Evolutionary conservation across 2,797 vertebrate genomes (phyloP), one percentile per base, ranked within the genome.

Genomic region (Hapalemur alaotrensis): DNA sequence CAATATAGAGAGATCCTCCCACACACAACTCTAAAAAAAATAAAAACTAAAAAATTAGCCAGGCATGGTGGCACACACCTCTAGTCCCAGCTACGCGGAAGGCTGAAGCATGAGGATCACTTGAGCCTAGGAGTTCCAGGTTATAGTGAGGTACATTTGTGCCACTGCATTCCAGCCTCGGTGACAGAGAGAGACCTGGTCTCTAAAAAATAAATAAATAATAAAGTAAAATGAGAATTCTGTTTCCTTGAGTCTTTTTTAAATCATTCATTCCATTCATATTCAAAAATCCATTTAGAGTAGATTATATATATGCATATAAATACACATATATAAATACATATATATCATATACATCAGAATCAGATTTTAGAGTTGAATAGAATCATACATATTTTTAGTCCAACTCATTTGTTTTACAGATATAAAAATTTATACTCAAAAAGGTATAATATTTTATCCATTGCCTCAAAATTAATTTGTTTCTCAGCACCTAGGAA

Each of bases 361-460:
- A 67, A 89, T 79, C 75, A 73, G 28, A 72, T 50, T 87, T 78
- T 38, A 92, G 43, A 57, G 28, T 59, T 65, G 28, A 89, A 69
- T 22, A 81, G 48, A 72, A 86, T 67, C 22, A 83, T 76, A 50
- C 43, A 78, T 89, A 61, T 85, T 75, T 89, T 86, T 20, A 73
- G 11, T 70, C 8, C 20, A 89, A 57, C 48, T 89, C 38, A 81
- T 50, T 93, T 57, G 32, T 80, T 91, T 79, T 38, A 67, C 8
- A 46, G 52, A 61, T 89, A 63, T 67, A 41, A 92, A 95, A 86
- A 75, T 81, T 28, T 2, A 67, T 87, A 61, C n/a, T n/a, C 52
- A 11, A 80, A 93, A 86, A 89, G 20, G 3, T 72, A 73, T n/a
- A 87, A 89, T 81, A 70, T 87, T 93, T 80, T 92, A 89, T 23